Conservation (phyloP, 2,113 vertebrate genomes). For the Myotis yumanensis region DNA sequence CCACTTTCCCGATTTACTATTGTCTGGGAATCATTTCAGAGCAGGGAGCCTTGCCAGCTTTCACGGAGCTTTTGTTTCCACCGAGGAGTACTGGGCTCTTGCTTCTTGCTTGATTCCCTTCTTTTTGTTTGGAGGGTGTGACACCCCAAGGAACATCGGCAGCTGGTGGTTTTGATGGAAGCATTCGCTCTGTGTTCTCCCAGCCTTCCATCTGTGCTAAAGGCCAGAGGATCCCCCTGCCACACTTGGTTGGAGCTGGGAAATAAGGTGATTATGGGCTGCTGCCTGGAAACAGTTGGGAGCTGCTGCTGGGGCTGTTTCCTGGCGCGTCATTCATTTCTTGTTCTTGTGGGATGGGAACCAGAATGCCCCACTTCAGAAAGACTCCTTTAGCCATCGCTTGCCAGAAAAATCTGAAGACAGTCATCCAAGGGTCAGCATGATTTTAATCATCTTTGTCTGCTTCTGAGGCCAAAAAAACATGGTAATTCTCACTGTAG, state of each 20-base stretch:
- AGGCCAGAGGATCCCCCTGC: not conserved
- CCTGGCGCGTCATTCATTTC: not conserved
- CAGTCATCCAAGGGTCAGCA: not conserved
- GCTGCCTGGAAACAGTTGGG: not conserved
- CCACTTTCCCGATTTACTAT: not conserved
- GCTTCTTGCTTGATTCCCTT: not conserved
- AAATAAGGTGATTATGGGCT: conserved; percentile 45
- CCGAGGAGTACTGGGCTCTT: not conserved
- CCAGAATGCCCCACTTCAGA: conserved; percentile 40
- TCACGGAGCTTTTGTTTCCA: not conserved
- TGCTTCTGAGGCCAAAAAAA: not conserved
- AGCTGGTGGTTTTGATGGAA: not conserved
- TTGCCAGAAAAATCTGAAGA: conserved; percentile 28
- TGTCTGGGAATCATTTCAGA: conserved; percentile 42
- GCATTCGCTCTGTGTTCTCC: not conserved
- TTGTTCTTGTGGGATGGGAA: conserved; percentile 5
- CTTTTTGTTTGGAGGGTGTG: not conserved
- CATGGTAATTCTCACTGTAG: not conserved
- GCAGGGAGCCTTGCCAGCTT: not conserved
- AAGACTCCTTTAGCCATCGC: not conserved
- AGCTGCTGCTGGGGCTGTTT: not conserved
- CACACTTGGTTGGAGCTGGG: not conserved
- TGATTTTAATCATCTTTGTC: not conserved
- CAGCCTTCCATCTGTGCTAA: not conserved
- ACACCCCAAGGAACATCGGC: not conserved